Evolutionary conservation across 2,797 vertebrate species (phyloP).

Genomic region (Rhabdophis nuchalis): DNA sequence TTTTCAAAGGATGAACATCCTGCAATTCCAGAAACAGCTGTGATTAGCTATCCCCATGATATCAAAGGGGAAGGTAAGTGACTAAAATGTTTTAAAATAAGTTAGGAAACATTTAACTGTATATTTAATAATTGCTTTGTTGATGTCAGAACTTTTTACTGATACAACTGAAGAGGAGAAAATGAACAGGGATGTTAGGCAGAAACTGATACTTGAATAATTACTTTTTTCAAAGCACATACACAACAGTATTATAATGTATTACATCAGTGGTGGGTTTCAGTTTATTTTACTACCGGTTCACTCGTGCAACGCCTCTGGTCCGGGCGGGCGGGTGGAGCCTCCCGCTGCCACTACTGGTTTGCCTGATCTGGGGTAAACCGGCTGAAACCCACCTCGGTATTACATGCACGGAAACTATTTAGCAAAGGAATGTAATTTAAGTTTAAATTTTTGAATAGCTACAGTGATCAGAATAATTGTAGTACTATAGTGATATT

Average conservation of each 20-base stretch:
- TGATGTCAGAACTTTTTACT: accelerated
- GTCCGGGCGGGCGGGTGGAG: no score
- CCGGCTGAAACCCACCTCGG: no score
- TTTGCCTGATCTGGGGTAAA: no score
- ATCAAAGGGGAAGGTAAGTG: conserved; percentile 92
- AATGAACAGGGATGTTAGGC: not conserved
- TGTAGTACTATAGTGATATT: not conserved
- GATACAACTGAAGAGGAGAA: not conserved
- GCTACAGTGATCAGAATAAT: not conserved
- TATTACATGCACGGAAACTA: not conserved
- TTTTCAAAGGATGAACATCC: conserved; percentile 81
- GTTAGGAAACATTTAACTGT: not conserved
- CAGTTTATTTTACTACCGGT: no score
- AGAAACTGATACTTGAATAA: not conserved
- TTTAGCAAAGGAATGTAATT: not conserved
- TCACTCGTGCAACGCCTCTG: no score
- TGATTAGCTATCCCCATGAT: conserved; percentile 85
- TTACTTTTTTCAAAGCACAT: not conserved
- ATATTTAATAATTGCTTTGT: conserved; percentile 14
- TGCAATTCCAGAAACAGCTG: conserved; percentile 87
- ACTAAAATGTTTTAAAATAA: not conserved
- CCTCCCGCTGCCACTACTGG: no score
- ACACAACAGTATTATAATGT: not conserved
- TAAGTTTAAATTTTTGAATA: not conserved
- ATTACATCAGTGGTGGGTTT: not conserved